Evolutionary conservation across 1,140 invertebrate genomes (phyloP), one percentile per base, ranked within the genome.

Genomic region (Dysdera silvatica): DNA sequence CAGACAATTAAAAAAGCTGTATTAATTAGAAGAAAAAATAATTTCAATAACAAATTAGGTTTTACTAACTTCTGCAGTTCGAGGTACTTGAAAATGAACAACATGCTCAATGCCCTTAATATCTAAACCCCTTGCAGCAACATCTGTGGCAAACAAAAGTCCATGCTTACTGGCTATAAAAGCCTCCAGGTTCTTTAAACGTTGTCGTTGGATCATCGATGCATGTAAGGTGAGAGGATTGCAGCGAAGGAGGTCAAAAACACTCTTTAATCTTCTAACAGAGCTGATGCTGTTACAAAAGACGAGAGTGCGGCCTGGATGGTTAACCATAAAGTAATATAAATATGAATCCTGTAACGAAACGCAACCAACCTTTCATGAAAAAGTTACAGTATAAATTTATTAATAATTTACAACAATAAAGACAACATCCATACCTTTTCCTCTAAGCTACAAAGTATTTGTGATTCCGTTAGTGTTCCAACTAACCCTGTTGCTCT

Each of bases 241-340:
- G 72, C 86, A 87, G 54, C 87, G 78, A 3, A 99, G 80, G 61
- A 91, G 75, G 0, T 79, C 82, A 35, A 99, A 85, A 20, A 99
- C 75, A 57, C 87, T 88, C 0, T 87, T 81, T 41, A 99, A 79
- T 61, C 91, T 70, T 61, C 90, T 78, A 0, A 98, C 89, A 77
- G 91, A 93, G 57, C 91, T 89, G 61, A 98, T 96, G 54, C 91
- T 95, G 78, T 98, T 98, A 70, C 90, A 93, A 79, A 98, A 99
- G n/a, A 99, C 85, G 31, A 99, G 82, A 3, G 92, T 97, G 60
- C 92, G 78, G 0, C 93, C 95, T 1, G 83, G 82, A 78, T 97
- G 86, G 49, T 83, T 80, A 66, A 85, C 82, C 16, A 97, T 72
- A 68, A 98, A 90, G 72, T 98, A 98, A 75, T 95, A 97, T 1